Conservation (phyloP, 1,140 invertebrate genomes). For the Paraescarpia echinospica region DNA sequence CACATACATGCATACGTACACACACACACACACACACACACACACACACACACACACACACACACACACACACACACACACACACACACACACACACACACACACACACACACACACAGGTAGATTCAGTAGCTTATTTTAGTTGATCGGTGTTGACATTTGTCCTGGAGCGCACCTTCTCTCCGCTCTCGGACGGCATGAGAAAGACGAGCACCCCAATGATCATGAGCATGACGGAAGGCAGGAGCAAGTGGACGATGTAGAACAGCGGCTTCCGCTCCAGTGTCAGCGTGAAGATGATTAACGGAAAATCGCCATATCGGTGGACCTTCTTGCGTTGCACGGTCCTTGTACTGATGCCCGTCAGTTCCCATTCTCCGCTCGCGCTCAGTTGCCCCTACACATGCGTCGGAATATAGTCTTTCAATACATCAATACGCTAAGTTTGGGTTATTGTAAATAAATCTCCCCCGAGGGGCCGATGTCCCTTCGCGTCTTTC, state of each 20-base stretch:
- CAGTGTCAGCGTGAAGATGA: conserved; percentile 1
- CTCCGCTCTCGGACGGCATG: conserved; percentile 79
- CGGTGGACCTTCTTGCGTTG: background rate
- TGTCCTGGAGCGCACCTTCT: conserved; percentile 47
- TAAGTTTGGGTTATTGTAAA: conserved; percentile 3
- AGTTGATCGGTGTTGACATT: too few relatives aligned
- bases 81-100: too few relatives aligned
- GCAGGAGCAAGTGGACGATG: conserved; percentile 81
- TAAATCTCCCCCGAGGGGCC: conserved; percentile 30
- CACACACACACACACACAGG: too few relatives aligned
- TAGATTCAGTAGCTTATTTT: too few relatives aligned
- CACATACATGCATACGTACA: too few relatives aligned
- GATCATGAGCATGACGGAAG: conserved; percentile 80
- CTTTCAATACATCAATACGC: background rate
- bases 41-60: too few relatives aligned
- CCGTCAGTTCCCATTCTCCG: background rate
- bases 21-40: too few relatives aligned
- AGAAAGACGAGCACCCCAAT: conserved; percentile 83
- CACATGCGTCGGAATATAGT: background rate
- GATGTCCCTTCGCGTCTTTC: too few relatives aligned
- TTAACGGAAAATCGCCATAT: background rate
- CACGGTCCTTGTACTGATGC: background rate
- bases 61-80: too few relatives aligned
- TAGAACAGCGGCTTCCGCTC: conserved; percentile 79
- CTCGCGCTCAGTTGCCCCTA: background rate